Conservation (phyloP, 2,797 vertebrate species). For the Peromyscus eremicus region DNA sequence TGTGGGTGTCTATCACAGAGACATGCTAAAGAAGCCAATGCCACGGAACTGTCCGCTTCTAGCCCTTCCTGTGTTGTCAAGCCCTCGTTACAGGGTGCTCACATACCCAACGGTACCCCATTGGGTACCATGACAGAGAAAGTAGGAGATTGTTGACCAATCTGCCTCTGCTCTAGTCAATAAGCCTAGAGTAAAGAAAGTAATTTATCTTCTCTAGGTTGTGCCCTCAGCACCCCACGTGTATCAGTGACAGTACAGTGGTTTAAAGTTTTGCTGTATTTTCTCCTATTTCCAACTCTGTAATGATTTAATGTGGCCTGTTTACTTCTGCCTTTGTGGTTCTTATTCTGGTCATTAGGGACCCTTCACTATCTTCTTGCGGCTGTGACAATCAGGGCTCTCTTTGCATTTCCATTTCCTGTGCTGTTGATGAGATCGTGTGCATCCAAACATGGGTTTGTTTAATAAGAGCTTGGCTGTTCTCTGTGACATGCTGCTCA, state of each 20-base stretch:
- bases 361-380: conserved; percentile 13
- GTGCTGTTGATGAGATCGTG: not conserved
- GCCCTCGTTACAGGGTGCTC: not conserved
- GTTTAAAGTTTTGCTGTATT: not conserved
- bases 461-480: conserved; percentile 62
- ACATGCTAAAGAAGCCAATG: not conserved
- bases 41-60: not conserved
- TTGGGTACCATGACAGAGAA: not conserved
- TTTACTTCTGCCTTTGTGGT: conserved; percentile 15
- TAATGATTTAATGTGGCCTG: not conserved
- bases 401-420: not conserved
- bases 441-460: conserved; percentile 58
- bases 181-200: not conserved
- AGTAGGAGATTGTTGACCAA: not conserved
- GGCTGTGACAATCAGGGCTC: conserved; percentile 9
- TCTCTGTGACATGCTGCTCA: conserved; percentile 20
- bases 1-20: not conserved
- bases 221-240: not conserved
- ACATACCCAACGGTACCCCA: not conserved
- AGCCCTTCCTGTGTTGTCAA: not conserved
- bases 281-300: not conserved
- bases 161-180: not conserved
- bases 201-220: not conserved
- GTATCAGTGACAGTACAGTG: not conserved
- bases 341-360: not conserved